Evolutionary conservation across 1,140 invertebrate genomes (phyloP).

Genomic region (Ganaspis sp.): DNA sequence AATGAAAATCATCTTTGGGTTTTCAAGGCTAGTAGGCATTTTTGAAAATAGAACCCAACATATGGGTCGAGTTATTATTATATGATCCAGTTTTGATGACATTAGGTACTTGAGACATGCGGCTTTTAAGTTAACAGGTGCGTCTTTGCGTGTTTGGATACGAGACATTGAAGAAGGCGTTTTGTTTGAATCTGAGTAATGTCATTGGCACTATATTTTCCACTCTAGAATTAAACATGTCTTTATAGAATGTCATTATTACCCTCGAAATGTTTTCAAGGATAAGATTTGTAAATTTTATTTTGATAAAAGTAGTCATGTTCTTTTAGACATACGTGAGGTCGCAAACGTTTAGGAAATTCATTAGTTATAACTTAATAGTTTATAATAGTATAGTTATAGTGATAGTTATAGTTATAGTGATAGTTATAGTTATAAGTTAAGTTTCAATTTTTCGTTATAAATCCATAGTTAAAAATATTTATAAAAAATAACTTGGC

Average conservation of each 20-base stretch:
- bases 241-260: background rate
- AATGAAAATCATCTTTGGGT: constrained; percentile 33
- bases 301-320: too few species aligned
- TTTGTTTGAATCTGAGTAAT: constrained; percentile 2
- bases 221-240: background rate
- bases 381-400: too few species aligned
- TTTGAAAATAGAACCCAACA: constrained; percentile 39
- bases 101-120: constrained; percentile 34
- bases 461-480: too few species aligned
- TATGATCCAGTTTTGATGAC: constrained; percentile 55
- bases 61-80: constrained; percentile 68
- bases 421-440: too few species aligned
- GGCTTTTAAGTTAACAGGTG: constrained; percentile 49
- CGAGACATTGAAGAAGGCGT: background rate
- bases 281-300: background rate
- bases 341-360: too few species aligned
- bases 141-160: constrained; percentile 16
- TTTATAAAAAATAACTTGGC: too few species aligned
- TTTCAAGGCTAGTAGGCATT: constrained; percentile 58
- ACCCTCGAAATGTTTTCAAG: background rate
- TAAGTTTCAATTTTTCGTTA: too few species aligned
- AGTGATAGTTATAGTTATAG: too few species aligned
- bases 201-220: constrained; percentile 9
- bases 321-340: too few species aligned
- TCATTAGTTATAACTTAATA: too few species aligned